Percentiles rank a stretch among this genome's conserved stretches.
Evolutionary conservation across 2,113 vertebrate genomes (phyloP).

Genomic region (Pungitius pungitius): DNA sequence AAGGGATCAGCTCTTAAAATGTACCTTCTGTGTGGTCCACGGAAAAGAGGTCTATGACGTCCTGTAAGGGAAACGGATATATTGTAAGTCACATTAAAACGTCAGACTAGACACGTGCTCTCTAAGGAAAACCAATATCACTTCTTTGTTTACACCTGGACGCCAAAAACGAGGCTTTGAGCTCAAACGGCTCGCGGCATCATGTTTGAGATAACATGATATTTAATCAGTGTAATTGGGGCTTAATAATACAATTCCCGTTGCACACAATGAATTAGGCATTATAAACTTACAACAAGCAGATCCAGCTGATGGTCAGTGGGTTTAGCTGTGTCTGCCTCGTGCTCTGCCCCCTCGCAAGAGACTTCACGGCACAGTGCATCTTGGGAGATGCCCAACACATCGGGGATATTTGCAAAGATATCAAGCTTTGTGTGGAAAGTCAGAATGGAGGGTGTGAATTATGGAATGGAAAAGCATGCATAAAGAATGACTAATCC

Average conservation of each 20-base stretch:
- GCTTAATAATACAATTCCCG: background rate
- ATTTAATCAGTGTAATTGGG: constrained; percentile 4
- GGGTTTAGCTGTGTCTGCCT: constrained; percentile 59
- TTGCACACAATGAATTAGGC: background rate
- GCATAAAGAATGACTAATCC: constrained; percentile 47
- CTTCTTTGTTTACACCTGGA: background rate
- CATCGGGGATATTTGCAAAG: constrained; percentile 81
- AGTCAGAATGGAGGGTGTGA: constrained; percentile 35
- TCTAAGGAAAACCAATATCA: background rate
- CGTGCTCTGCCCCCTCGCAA: constrained; percentile 63
- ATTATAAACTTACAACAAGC: constrained; percentile 81
- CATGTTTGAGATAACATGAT: background rate
- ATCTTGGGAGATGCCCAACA: constrained; percentile 78
- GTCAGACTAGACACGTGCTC: background rate
- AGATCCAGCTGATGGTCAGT: constrained; percentile 78
- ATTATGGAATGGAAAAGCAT: constrained; percentile 66
- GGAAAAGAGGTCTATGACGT: constrained; percentile 78
- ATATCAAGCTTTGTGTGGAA: constrained; percentile 86
- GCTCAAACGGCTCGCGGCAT: background rate
- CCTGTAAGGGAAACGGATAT: constrained; percentile 76
- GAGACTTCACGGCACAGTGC: constrained; percentile 61
- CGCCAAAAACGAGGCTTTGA: background rate
- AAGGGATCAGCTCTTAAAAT: constrained; percentile 31
- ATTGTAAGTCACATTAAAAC: background rate
- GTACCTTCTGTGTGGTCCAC: constrained; percentile 84